phyloP scores from a whole-genome alignment of 2,888 invertebrate species.

The Archips crataeganus region DNA sequence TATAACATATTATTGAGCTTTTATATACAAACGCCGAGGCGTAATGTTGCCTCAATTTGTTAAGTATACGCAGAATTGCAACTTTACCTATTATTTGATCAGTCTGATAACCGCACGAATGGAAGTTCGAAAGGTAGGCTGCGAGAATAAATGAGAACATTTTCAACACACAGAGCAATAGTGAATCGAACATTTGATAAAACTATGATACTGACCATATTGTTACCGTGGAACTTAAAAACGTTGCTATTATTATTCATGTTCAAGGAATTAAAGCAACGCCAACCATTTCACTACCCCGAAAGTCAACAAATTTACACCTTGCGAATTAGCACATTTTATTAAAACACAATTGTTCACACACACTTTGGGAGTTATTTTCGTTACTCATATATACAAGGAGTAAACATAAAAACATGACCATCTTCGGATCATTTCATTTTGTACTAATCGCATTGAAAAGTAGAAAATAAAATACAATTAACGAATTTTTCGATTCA shows the following conservation, averaged over 20 bases:
- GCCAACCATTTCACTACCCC: not conserved
- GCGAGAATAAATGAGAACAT: not conserved
- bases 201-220: slow-evolving; percentile 27
- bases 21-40: no score
- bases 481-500: slow-evolving; percentile 34
- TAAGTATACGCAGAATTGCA: no score
- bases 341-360: not conserved
- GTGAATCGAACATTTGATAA: not conserved
- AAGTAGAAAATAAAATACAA: not conserved
- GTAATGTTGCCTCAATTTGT: no score
- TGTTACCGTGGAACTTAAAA: slow-evolving; percentile 27
- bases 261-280: not conserved
- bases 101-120: not conserved
- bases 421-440: not conserved
- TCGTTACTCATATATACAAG: not conserved
- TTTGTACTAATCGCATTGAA: no score
- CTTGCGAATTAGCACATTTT: not conserved
- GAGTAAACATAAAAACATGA: not conserved
- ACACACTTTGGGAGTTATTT: not conserved
- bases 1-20: no score
- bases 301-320: not conserved
- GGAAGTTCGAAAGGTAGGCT: not conserved
- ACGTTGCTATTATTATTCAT: slow-evolving; percentile 33
- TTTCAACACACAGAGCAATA: not conserved
- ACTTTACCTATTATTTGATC: no score